Evolutionary conservation across 2,797 vertebrate species (phyloP).

Genomic region (Petrocephalus sullivani): DNA sequence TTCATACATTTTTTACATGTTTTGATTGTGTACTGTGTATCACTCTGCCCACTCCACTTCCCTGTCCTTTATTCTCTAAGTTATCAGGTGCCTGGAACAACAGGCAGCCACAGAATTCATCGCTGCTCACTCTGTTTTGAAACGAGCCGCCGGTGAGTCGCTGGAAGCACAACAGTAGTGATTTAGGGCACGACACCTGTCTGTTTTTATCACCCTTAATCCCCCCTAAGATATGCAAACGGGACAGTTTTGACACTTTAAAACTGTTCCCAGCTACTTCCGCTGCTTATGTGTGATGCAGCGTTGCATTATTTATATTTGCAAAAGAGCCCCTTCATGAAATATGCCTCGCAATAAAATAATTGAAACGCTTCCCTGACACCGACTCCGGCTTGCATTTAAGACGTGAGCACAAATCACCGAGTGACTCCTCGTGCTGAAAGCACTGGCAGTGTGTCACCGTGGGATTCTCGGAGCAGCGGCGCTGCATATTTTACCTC

Average conservation of each 20-base stretch:
- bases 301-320: slow-evolving; percentile 20
- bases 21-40: not conserved
- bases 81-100: not conserved
- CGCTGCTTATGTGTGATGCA: not conserved
- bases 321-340: not conserved
- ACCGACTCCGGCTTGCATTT: not conserved
- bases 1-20: not conserved
- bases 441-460: not conserved
- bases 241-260: slow-evolving; percentile 18
- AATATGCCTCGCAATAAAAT: not conserved
- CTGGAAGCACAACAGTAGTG: not conserved
- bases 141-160: not conserved
- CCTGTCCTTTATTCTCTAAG: not conserved
- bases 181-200: not conserved
- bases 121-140: not conserved
- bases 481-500: not conserved
- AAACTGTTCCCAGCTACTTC: slow-evolving; percentile 1
- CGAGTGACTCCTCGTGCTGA: not conserved
- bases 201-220: slow-evolving; percentile 1
- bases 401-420: not conserved
- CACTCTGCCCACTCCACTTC: not conserved
- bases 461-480: not conserved
- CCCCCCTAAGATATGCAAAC: not conserved
- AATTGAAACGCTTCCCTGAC: slow-evolving; percentile 4
- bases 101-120: not conserved